These are phyloP conservation scores for Caretta caretta DNA, from an alignment of 2,113 vertebrate species.

Conservation along the genomic window DNA sequence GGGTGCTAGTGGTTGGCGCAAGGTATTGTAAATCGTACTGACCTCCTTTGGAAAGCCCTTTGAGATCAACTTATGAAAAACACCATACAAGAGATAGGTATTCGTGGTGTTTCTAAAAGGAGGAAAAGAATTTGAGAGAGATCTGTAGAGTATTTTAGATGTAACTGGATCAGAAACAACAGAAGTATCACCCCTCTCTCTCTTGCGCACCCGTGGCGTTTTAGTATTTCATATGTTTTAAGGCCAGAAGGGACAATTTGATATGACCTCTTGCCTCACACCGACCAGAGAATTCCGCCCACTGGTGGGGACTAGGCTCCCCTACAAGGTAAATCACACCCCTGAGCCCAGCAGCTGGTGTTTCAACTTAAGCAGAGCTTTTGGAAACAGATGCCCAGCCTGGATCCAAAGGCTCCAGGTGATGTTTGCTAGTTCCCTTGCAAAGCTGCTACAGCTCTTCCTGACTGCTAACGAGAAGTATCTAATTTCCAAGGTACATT, in stretches of 20 bases:
- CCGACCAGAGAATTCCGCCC: too few species aligned
- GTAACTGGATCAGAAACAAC: neutral
- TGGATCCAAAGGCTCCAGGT: neutral
- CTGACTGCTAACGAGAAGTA: neutral
- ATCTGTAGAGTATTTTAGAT: neutral
- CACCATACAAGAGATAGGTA: neutral
- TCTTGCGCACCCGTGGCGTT: accelerated
- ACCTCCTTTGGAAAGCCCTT: too few species aligned
- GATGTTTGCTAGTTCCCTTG: too few species aligned
- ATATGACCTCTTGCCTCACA: too few species aligned
- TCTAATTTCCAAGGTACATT: neutral
- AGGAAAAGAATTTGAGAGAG: neutral
- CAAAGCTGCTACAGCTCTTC: neutral
- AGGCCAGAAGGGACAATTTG: too few species aligned
- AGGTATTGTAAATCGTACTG: too few species aligned
- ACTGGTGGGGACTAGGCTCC: too few species aligned
- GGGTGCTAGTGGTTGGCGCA: too few species aligned
- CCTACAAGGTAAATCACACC: too few species aligned
- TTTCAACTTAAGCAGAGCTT: too few species aligned
- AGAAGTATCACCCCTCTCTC: neutral
- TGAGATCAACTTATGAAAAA: neutral
- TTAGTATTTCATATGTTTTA: too few species aligned
- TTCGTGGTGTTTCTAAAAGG: neutral
- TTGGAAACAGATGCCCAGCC: neutral
- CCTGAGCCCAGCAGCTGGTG: too few species aligned